Conservation (phyloP, 2,797 vertebrate genomes). For the Acanthis flammea region DNA sequence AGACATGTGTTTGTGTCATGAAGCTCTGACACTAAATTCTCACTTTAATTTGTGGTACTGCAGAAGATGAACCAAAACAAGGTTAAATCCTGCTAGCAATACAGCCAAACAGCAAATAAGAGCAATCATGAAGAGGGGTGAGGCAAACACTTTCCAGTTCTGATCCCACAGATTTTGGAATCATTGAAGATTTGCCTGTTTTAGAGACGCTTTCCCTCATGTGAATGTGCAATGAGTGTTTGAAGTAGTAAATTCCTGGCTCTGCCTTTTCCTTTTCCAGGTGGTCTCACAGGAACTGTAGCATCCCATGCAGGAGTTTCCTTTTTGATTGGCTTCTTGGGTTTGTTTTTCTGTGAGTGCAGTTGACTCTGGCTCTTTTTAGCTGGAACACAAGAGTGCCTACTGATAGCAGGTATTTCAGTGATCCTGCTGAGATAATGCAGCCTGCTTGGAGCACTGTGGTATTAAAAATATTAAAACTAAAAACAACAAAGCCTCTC, state of each 20-base stretch:
- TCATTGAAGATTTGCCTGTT: background rate
- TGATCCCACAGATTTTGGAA: background rate
- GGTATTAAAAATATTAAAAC: slow-evolving; percentile 3
- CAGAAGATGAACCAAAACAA: no score
- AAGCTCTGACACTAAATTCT: background rate
- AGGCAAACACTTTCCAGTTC: background rate
- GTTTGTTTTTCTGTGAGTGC: background rate
- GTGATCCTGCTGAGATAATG: slow-evolving; percentile 1
- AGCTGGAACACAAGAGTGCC: background rate
- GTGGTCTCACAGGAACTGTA: background rate
- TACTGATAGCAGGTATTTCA: background rate
- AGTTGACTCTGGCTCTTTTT: background rate
- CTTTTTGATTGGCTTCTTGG: background rate
- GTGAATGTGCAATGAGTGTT: background rate
- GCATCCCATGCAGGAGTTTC: background rate
- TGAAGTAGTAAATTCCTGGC: background rate
- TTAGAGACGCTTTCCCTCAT: background rate
- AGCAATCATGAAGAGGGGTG: background rate
- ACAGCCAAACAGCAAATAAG: background rate
- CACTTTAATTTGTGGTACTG: background rate
- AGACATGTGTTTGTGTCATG: background rate
- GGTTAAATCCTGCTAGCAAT: background rate
- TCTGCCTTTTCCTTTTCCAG: background rate
- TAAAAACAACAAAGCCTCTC: background rate
- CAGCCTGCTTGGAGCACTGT: background rate